Evolutionary conservation across 2,888 invertebrate genomes (phyloP), one percentile per base, ranked within the genome.

Genomic region (Escarpia spicata): DNA sequence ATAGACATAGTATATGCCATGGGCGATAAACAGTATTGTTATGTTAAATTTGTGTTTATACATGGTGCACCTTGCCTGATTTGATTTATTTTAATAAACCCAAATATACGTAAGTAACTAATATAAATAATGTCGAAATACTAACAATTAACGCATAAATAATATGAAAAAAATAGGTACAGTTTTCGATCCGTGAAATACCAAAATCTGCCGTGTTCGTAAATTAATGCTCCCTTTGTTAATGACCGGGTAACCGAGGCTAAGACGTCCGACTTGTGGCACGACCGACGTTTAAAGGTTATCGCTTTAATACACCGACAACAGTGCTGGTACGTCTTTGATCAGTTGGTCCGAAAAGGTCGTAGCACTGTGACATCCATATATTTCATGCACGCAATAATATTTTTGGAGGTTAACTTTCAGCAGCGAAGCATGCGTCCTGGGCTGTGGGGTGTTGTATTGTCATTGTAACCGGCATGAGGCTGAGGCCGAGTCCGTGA

Each of bases 211-310:
- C 75, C 75, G 75, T 75, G 3, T 75, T 75, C 75, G 3, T 3
- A 75, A 75, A 75, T 75, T 19, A 75, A 75, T 75, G 75, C 75
- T 75, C 75, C 75, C 75, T 75, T 19, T 6, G 19, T n/a, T 26
- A 26, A 75, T 75, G 75, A 75, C 75, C 75, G 75, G 75, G 75
- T 75, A 75, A 75, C 75, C 75, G 75, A 75, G 75, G 26, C 75
- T 75, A 26, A 60, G 52, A 60, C 60, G 19, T 60, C 60, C 60
- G 19, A 2, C 75, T 75, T 75, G 19, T 26, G 75, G n/a, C 75
- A 26, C n/a, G 75, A 75, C n/a, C 75, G 75, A 75, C 1, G 75
- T 6, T 75, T 26, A 75, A 75, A 75, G 75, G 75, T 75, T 75
- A 75, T 75, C 75, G 52, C 52, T 12, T 75, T 75, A 26, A 75